Evolutionary conservation across 2,888 invertebrate species (phyloP), one percentile per base, ranked within the genome.

Genomic region (Drosophila vallismaia): DNA sequence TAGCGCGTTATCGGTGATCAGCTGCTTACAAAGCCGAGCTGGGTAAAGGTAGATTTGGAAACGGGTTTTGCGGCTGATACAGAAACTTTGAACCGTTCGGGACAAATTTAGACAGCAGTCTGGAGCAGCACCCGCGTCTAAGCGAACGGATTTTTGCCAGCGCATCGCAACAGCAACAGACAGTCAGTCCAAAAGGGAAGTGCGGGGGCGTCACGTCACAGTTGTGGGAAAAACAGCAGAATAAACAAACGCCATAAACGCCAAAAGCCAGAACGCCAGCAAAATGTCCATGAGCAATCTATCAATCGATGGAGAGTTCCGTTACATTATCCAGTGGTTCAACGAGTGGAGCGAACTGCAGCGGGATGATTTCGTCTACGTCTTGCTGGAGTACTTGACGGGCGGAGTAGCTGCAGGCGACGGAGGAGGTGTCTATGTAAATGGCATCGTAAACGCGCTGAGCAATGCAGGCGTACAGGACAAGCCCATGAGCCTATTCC

Each of bases 271-370:
- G 19, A 58, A 60, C 55, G 56, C 10, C 70, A 53, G 24, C 19
- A 76, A 77, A 60, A 94, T 94, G 94, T 93, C 94, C 33, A 92
- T 92, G 64, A 92, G 92, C 71, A 93, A 93, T 57, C 90, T 94
- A 82, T 93, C 94, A 3, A 92, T 94, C 36, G 95, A 95, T 88
- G 95, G 95, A 3, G 97, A 97, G 91, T 93, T 97, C 83, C 93
- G 96, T 58, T 97, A 97, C 90, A 92, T 97, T 76, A 93, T 95
- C 62, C 95, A 96, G 89, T 97, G 97, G 97, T 97, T 97, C 88
- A 94, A 94, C 86, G 97, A 97, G 92, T 97, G 96, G 94, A 97
- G 97, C 89, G 97, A 97, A 89, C 93, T 97, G 90, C 97, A 97
- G 90, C 93, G 96, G 60, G 95, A 95, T 67, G 97, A 97, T 90